Conservation (phyloP, 2,113 vertebrate species). For the Nycticebus coucang region DNA sequence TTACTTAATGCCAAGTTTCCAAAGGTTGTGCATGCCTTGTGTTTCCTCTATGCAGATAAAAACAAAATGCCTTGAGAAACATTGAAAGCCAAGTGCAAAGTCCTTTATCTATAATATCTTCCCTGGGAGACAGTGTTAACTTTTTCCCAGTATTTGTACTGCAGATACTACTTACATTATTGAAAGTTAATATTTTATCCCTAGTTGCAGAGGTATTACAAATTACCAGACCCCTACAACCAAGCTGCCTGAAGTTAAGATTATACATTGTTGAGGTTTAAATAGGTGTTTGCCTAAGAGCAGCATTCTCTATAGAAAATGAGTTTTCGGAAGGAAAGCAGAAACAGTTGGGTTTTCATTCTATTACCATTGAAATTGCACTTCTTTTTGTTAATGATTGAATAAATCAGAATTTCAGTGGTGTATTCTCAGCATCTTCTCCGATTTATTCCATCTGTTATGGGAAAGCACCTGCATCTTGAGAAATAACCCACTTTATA, state of each 20-base stretch:
- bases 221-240: conserved; percentile 74
- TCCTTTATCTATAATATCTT: conserved; percentile 66
- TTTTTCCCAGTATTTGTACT: conserved; percentile 51
- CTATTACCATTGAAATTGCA: conserved; percentile 80
- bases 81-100: conserved; percentile 45
- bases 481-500: conserved; percentile 81
- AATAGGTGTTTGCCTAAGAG: conserved; percentile 82
- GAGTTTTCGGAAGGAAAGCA: conserved; percentile 81
- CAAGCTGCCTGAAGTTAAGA: conserved; percentile 78
- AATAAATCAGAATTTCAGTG: conserved; percentile 83
- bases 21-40: conserved; percentile 44
- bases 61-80: conserved; percentile 63
- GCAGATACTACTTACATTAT: conserved; percentile 76
- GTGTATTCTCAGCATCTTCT: conserved; percentile 77
- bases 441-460: conserved; percentile 74
- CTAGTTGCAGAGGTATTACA: conserved; percentile 75
- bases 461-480: conserved; percentile 70
- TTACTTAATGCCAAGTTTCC: conserved; percentile 62
- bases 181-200: conserved; percentile 80
- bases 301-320: conserved; percentile 79
- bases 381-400: conserved; percentile 83
- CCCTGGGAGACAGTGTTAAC: conserved; percentile 48
- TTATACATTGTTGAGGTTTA: conserved; percentile 80
- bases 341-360: conserved; percentile 82
- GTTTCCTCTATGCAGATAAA: conserved; percentile 72